phyloP scores from a whole-genome alignment of 1,140 invertebrate species.

The Drosophila saltans region DNA sequence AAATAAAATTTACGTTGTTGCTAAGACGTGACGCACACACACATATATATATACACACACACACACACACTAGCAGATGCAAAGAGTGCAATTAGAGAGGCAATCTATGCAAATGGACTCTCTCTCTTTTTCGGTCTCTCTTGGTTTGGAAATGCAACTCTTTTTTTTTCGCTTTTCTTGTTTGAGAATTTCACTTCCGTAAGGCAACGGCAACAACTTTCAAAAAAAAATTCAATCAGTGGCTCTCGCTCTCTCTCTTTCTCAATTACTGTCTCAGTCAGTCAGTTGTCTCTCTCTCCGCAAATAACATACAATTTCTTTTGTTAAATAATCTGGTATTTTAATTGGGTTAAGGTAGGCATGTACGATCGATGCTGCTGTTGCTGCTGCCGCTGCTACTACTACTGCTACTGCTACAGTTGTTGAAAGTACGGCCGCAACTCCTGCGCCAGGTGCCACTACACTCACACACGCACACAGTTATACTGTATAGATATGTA shows the following conservation, averaged over 20 bases:
- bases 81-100: conserved; percentile 5
- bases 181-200: conserved; percentile 79
- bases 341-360: conserved; percentile 83
- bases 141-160: conserved; percentile 35
- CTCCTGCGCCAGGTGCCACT: conserved; percentile 73
- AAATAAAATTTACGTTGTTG: conserved; percentile 70
- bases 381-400: conserved; percentile 1
- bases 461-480: conserved; percentile 35
- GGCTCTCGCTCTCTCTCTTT: conserved; percentile 35
- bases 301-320: conserved; percentile 79
- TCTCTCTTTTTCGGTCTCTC: conserved; percentile 40
- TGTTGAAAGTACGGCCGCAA: conserved; percentile 63
- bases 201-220: conserved; percentile 63
- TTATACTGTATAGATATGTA: conserved; percentile 30
- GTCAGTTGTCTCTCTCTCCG: conserved; percentile 42
- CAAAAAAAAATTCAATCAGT: conserved; percentile 61
- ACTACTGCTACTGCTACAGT: conserved; percentile 35
- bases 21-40: conserved; percentile 68
- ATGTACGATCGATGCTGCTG: conserved; percentile 42
- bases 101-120: conserved; percentile 1
- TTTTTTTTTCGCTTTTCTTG: conserved; percentile 47
- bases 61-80: conserved; percentile 16
- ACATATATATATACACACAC: conserved; percentile 26
- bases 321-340: conserved; percentile 82
- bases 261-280: conserved; percentile 32